Percentiles rank a stretch among this genome's conserved stretches.
Conservation (phyloP, 2,888 invertebrate genomes). For the Habroteleia sp. region DNA sequence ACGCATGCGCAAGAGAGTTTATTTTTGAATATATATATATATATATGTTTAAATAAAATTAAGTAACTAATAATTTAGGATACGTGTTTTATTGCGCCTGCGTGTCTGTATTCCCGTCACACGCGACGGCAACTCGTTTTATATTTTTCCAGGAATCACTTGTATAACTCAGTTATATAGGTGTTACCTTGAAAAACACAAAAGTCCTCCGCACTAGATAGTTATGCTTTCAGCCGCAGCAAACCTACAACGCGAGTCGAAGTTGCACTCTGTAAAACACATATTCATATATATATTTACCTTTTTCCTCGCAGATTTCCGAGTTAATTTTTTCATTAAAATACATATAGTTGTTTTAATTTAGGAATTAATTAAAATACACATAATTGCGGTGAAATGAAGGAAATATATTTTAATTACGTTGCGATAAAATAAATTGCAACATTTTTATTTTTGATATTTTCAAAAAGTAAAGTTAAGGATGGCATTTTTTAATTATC, state of each 20-base stretch:
- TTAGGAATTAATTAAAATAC: no score
- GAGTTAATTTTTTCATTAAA: no score
- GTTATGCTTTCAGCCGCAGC: slow-evolving; percentile 36
- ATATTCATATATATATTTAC: not conserved
- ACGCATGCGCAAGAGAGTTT: no score
- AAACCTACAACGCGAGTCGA: slow-evolving; percentile 29
- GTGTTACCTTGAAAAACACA: slow-evolving; percentile 57
- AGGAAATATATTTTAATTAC: no score
- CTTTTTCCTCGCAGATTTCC: not conserved
- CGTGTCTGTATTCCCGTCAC: slow-evolving; percentile 32
- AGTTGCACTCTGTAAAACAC: slow-evolving; percentile 16
- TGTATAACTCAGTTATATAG: slow-evolving; percentile 55
- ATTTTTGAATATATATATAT: no score
- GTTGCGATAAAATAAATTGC: no score
- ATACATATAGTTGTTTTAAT: no score
- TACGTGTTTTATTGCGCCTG: slow-evolving; percentile 32
- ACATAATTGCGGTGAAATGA: no score
- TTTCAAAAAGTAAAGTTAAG: no score
- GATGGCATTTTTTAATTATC: no score
- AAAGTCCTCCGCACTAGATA: slow-evolving; percentile 40
- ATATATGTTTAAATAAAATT: no score
- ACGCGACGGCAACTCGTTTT: slow-evolving; percentile 39
- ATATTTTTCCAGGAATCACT: slow-evolving; percentile 48
- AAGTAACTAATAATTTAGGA: slow-evolving; percentile 29
- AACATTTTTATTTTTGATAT: no score